Conservation (phyloP, 1,140 invertebrate genomes). For the Ceratoteleas bidentatus region DNA sequence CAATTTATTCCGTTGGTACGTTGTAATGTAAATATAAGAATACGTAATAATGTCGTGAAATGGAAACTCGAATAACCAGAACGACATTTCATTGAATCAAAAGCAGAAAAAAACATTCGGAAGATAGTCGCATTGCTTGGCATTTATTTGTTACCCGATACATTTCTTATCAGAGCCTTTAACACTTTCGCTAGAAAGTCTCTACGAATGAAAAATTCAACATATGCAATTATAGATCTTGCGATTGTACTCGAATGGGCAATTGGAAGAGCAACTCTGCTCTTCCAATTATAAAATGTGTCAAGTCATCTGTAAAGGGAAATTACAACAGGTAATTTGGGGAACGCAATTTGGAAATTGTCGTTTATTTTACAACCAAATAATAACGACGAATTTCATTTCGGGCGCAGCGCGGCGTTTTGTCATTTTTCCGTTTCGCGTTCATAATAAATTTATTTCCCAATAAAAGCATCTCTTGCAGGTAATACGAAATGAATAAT, state of each 20-base stretch:
- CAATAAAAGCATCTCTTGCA: constrained; percentile 11
- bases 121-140: too few relatives aligned
- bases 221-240: too few relatives aligned
- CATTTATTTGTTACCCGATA: too few relatives aligned
- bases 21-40: constrained; percentile 46
- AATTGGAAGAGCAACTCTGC: too few relatives aligned
- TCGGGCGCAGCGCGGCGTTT: not conserved
- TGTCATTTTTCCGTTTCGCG: constrained; percentile 1
- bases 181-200: too few relatives aligned
- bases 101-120: too few relatives aligned
- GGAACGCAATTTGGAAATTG: not conserved
- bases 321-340: not conserved
- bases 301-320: too few relatives aligned
- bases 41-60: constrained; percentile 23
- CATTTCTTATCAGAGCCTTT: too few relatives aligned
- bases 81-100: too few relatives aligned
- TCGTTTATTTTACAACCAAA: not conserved
- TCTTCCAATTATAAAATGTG: too few relatives aligned
- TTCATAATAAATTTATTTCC: constrained; percentile 8
- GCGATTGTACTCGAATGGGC: too few relatives aligned
- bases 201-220: too few relatives aligned
- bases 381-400: not conserved
- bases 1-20: constrained; percentile 45
- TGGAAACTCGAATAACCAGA: constrained; percentile 3
- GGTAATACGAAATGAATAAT: constrained; percentile 23